These are phyloP conservation scores for Lasiommata megera DNA, from an alignment of 2,888 invertebrate genomes.

Conservation along the genomic window DNA sequence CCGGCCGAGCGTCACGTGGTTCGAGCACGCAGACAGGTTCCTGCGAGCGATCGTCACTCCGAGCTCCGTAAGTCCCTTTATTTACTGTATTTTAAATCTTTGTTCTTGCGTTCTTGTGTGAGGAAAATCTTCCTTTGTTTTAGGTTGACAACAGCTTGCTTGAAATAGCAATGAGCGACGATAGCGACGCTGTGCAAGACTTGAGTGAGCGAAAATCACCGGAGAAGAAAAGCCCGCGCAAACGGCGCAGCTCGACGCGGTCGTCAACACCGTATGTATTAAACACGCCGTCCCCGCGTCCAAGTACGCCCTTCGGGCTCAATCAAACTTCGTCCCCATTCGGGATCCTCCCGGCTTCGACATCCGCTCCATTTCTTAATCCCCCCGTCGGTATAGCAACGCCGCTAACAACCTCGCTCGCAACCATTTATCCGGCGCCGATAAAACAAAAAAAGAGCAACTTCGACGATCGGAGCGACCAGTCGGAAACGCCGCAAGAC, in stretches of 20 bases:
- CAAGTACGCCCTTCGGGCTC: conserved; percentile 70
- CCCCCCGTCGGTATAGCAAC: conserved; percentile 76
- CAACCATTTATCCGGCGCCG: conserved; percentile 69
- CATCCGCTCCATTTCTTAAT: conserved; percentile 66
- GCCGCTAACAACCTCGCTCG: conserved; percentile 69
- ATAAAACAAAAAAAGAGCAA: conserved; percentile 68
- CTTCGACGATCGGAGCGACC: conserved; percentile 57
- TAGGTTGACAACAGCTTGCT: conserved; percentile 73
- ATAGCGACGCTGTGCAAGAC: conserved; percentile 74
- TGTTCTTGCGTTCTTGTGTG: conserved; percentile 44
- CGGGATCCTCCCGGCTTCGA: conserved; percentile 64
- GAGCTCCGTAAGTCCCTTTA: conserved; percentile 68
- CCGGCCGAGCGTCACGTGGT: conserved; percentile 80
- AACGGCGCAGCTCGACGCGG: conserved; percentile 71
- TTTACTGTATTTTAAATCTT: conserved; percentile 30
- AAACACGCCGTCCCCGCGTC: conserved; percentile 73
- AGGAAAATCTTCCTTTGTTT: conserved; percentile 44
- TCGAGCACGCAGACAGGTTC: conserved; percentile 80
- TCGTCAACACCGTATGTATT: conserved; percentile 73
- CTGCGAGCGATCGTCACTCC: conserved; percentile 79
- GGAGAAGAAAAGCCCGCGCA: conserved; percentile 71
- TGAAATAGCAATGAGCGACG: conserved; percentile 73
- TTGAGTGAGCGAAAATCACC: conserved; percentile 73
- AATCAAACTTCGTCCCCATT: conserved; percentile 61
- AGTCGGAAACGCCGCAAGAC: conserved; percentile 66